A percentile compares a stretch with the other conserved stretches of the same genome.
These are phyloP conservation scores for Ranitomeya imitator DNA, from an alignment of 2,113 vertebrate species.

Conservation along the genomic window DNA sequence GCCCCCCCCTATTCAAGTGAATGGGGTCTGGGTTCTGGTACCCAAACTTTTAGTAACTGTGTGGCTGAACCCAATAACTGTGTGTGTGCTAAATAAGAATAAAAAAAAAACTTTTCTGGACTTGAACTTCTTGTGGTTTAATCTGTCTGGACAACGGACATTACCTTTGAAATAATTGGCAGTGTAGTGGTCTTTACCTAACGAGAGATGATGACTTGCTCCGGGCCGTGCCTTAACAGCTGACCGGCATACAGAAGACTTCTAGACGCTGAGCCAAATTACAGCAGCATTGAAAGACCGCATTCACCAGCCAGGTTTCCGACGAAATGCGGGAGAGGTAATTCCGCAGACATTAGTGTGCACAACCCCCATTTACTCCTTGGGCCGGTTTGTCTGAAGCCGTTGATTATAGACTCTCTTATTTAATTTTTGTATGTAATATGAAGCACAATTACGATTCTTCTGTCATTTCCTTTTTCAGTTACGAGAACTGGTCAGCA, in stretches of 20 bases:
- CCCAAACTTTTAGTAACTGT: no score
- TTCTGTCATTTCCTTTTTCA: slow-evolving; percentile 58
- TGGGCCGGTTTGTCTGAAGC: no score
- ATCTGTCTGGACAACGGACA: neutral
- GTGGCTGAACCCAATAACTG: no score
- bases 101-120: neutral
- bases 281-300: neutral
- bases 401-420: no score
- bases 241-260: neutral
- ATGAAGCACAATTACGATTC: neutral
- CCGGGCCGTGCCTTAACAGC: slow-evolving; percentile 12
- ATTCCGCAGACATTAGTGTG: no score
- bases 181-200: slow-evolving; percentile 17
- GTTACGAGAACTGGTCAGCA: slow-evolving; percentile 84
- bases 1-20: no score
- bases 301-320: neutral
- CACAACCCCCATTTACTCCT: no score
- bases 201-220: slow-evolving; percentile 37
- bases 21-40: no score
- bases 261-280: neutral
- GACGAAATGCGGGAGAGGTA: no score
- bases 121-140: neutral
- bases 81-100: neutral
- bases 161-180: slow-evolving; percentile 36
- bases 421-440: neutral